Percentiles rank a stretch among this genome's conserved stretches.
These are phyloP conservation scores for Aurelia sp. DNA, from an alignment of 30 jellyfish, hydroid and myxozoan genomes.

Conservation along the genomic window DNA sequence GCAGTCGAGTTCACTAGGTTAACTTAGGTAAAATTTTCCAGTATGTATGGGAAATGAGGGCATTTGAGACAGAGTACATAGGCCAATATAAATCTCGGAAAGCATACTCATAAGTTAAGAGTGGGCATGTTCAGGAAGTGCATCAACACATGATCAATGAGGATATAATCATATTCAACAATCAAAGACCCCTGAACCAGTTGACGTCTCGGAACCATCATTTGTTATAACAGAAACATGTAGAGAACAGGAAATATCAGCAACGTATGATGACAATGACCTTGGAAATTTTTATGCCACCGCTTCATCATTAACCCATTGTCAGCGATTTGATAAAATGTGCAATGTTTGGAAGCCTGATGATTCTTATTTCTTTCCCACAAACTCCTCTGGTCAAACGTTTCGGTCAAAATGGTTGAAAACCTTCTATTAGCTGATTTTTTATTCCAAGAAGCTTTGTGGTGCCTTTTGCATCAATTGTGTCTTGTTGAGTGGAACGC, in stretches of 20 bases:
- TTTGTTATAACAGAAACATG: no score
- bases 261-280: neutral
- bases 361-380: neutral
- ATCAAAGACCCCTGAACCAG: no score
- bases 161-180: no score
- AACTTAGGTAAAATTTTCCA: no score
- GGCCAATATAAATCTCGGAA: no score
- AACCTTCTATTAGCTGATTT: neutral
- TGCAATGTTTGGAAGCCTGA: neutral
- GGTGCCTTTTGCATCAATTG: conserved; percentile 27
- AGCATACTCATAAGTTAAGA: no score
- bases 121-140: no score
- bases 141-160: no score
- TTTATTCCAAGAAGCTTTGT: conserved; percentile 7
- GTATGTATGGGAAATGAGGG: no score
- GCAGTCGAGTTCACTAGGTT: no score
- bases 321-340: neutral
- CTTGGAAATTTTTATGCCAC: neutral
- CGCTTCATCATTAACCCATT: neutral
- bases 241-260: neutral
- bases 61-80: no score
- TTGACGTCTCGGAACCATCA: no score
- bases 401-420: neutral
- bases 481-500: conserved; percentile 35
- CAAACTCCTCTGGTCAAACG: neutral